Percentiles rank a stretch among this genome's conserved stretches.
phyloP scores from a whole-genome alignment of 1,140 invertebrate species.

The Hydropsyche tenuis region DNA sequence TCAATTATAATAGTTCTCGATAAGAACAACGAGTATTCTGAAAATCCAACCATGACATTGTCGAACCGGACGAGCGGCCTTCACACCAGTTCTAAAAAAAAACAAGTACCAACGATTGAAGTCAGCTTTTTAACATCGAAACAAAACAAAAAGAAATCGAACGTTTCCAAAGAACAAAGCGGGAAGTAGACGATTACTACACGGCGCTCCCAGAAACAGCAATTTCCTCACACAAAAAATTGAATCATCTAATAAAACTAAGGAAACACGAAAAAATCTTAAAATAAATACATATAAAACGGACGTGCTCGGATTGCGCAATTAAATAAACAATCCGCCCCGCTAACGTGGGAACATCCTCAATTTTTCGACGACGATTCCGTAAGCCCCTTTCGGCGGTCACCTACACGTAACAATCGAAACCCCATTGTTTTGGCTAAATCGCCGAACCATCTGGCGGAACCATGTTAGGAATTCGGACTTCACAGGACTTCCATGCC shows the following conservation, averaged over 20 bases:
- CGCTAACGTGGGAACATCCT: slow-evolving; percentile 48
- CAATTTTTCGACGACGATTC: slow-evolving; percentile 29
- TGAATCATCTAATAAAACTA: background rate
- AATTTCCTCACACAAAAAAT: slow-evolving; percentile 23
- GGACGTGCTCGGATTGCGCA: slow-evolving; percentile 1
- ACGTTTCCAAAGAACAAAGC: background rate
- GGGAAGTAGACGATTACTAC: slow-evolving; percentile 18
- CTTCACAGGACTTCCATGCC: background rate
- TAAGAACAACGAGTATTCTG: background rate
- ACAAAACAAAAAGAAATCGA: background rate
- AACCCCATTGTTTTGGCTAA: slow-evolving; percentile 41
- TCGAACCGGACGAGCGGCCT: background rate
- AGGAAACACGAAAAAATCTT: background rate
- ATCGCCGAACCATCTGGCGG: background rate
- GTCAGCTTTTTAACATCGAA: background rate
- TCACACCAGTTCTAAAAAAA: background rate
- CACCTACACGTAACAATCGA: slow-evolving; percentile 39
- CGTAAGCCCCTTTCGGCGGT: slow-evolving; percentile 6
- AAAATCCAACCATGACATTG: slow-evolving; percentile 6
- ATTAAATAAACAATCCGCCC: slow-evolving; percentile 32
- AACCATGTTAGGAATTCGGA: background rate
- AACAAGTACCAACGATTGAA: background rate
- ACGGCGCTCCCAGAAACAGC: slow-evolving; percentile 6
- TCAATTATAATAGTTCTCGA: slow-evolving; percentile 1
- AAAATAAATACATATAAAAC: no score